Evolutionary conservation across 1,140 invertebrate genomes (phyloP).

Genomic region (Musca vetustissima): DNA sequence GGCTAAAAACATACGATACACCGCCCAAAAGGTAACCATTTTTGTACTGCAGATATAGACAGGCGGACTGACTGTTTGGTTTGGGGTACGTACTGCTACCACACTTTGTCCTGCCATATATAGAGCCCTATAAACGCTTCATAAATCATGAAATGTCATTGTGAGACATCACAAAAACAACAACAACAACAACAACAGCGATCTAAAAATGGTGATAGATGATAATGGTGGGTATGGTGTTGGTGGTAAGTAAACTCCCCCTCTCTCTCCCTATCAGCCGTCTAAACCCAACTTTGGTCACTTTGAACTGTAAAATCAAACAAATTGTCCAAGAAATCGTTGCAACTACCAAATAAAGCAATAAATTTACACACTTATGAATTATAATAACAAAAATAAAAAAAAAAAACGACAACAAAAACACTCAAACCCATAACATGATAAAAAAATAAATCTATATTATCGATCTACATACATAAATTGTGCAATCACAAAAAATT

Average conservation of each 20-base stretch:
- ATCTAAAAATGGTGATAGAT: neutral
- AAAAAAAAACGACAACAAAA: neutral
- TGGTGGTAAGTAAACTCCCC: neutral
- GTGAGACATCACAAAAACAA: neutral
- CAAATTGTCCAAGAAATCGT: conserved; percentile 16
- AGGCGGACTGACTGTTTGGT: neutral
- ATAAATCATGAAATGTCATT: conserved; percentile 24
- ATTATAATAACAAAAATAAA: neutral
- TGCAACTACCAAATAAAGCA: neutral
- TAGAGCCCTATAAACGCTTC: conserved; percentile 24
- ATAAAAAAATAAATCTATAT: too few species aligned
- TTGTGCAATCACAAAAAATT: too few species aligned
- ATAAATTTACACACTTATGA: neutral
- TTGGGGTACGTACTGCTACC: neutral
- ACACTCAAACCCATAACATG: too few species aligned
- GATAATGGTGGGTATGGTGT: neutral
- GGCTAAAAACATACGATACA: too few species aligned
- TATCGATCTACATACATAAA: too few species aligned
- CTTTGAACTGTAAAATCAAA: neutral
- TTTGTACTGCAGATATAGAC: neutral
- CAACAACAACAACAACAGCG: too few species aligned
- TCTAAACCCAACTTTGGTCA: neutral
- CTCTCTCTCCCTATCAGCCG: neutral
- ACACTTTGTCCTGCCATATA: conserved; percentile 16
- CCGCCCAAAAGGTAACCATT: neutral